Percentiles rank a stretch among this genome's conserved stretches.
Conservation (phyloP, 2,797 vertebrate species). For the Acridotheres tristis region DNA sequence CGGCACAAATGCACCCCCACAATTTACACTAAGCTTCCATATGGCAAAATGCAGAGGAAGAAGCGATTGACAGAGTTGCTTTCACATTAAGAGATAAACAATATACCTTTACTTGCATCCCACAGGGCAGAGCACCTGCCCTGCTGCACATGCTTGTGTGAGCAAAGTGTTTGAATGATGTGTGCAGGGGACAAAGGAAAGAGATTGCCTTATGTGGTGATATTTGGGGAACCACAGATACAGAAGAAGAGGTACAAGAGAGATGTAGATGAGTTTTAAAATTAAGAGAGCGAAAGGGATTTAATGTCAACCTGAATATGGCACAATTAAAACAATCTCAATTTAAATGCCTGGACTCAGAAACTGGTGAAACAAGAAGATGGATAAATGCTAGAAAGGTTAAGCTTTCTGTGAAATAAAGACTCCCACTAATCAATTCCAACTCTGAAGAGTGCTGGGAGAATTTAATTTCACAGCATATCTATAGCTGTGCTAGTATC, state of each 20-base stretch:
- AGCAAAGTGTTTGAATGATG: neutral
- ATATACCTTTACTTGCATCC: slow-evolving; percentile 7
- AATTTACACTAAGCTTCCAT: neutral
- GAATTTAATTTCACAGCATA: slow-evolving; percentile 20
- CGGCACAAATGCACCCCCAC: neutral
- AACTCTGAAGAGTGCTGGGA: neutral
- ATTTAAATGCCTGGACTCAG: neutral
- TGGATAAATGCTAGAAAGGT: neutral
- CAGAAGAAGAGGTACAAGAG: neutral
- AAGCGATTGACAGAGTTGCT: neutral
- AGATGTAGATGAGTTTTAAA: slow-evolving; percentile 9
- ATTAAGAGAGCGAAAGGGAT: neutral
- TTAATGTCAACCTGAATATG: neutral
- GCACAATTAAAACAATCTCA: neutral
- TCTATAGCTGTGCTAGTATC: neutral
- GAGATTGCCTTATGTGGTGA: neutral
- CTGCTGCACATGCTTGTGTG: neutral
- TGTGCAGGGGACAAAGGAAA: neutral
- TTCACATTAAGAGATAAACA: slow-evolving; percentile 36
- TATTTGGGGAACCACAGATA: rapidly evolving
- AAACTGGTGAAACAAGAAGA: neutral
- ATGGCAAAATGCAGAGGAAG: slow-evolving; percentile 13
- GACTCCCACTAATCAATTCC: neutral
- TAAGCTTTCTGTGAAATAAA: slow-evolving; percentile 24
- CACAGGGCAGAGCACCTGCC: slow-evolving; percentile 17